Conservation (phyloP, 1,140 invertebrate species). For the Elymnias hypermnestra region DNA sequence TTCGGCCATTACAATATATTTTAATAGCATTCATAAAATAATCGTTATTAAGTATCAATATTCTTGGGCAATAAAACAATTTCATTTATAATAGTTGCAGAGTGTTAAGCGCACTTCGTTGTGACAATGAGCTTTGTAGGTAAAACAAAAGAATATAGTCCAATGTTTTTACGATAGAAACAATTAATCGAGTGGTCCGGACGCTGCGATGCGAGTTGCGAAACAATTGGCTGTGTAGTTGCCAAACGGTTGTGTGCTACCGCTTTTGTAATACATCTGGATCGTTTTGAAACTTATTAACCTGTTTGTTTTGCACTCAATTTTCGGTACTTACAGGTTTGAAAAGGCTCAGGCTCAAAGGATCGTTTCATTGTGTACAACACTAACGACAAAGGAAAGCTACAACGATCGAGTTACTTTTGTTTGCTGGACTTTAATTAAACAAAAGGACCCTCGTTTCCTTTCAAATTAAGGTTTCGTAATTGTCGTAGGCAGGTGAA, state of each 20-base stretch:
- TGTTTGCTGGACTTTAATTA: constrained; percentile 63
- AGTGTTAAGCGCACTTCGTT: constrained; percentile 26
- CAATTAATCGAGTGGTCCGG: constrained; percentile 72
- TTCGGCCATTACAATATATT: constrained; percentile 42
- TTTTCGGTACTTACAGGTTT: constrained; percentile 43
- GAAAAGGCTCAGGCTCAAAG: constrained; percentile 51
- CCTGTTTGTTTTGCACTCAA: constrained; percentile 67
- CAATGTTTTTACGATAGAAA: constrained; percentile 59
- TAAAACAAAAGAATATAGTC: constrained; percentile 61
- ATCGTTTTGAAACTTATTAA: constrained; percentile 75
- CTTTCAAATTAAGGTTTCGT: constrained; percentile 35
- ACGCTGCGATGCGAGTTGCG: constrained; percentile 68
- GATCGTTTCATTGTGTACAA: constrained; percentile 47
- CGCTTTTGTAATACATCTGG: constrained; percentile 73
- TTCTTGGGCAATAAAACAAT: constrained; percentile 32
- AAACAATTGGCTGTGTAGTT: constrained; percentile 62
- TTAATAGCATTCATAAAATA: constrained; percentile 34
- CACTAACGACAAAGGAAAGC: constrained; percentile 51
- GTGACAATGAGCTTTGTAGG: constrained; percentile 40
- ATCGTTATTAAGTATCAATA: constrained; percentile 30
- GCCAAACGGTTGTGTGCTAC: constrained; percentile 70
- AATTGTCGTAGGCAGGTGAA: constrained; percentile 45
- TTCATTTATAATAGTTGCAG: constrained; percentile 29
- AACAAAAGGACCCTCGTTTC: constrained; percentile 52
- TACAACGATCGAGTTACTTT: constrained; percentile 65